Conservation (phyloP, 1,140 invertebrate species). For the Psix sp. region DNA sequence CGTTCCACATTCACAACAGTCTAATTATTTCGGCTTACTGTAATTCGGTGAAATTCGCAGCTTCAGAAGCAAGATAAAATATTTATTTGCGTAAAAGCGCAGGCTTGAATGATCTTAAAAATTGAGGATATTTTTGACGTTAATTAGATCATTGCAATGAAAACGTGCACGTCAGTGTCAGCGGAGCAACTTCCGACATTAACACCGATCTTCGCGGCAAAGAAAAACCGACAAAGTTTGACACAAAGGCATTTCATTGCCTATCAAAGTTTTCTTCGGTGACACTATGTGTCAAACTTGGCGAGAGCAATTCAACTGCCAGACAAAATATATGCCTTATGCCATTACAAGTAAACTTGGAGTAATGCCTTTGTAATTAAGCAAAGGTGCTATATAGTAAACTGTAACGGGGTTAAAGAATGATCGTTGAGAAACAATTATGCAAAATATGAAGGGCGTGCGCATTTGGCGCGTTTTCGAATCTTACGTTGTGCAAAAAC, state of each 20-base stretch:
- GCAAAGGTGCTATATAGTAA: too few species aligned
- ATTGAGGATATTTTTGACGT: constrained; percentile 4
- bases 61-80: too few species aligned
- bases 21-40: constrained; percentile 25
- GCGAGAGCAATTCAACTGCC: constrained; percentile 24
- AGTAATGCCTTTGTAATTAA: constrained; percentile 12
- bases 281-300: constrained; percentile 43
- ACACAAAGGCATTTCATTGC: constrained; percentile 50
- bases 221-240: constrained; percentile 40
- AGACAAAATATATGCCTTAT: constrained; percentile 14
- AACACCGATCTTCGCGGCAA: constrained; percentile 37
- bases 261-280: constrained; percentile 36
- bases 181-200: constrained; percentile 23
- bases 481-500: too few species aligned
- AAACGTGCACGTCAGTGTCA: constrained; percentile 22
- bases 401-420: too few species aligned
- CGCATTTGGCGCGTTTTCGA: too few species aligned
- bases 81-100: not conserved
- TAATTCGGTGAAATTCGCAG: too few species aligned
- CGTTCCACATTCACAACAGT: constrained; percentile 37
- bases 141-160: constrained; percentile 41
- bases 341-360: constrained; percentile 39
- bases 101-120: constrained; percentile 1
- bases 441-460: too few species aligned
- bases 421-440: too few species aligned